Conservation (phyloP, 2,797 vertebrate species). For the Carduelis carduelis region DNA sequence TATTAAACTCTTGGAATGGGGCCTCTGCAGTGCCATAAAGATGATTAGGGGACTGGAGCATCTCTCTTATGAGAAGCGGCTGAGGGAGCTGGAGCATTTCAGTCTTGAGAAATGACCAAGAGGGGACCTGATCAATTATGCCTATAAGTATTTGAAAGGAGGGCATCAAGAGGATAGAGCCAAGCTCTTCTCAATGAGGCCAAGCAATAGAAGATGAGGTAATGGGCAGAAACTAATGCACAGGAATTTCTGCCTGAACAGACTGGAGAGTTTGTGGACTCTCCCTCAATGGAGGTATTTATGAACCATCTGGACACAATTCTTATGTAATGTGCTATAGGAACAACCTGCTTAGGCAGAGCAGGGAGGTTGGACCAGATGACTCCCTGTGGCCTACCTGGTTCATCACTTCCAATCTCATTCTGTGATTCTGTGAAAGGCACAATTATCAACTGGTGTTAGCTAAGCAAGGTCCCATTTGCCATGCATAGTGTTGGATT, state of each 20-base stretch:
- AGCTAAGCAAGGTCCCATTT: background rate
- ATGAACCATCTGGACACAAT: background rate
- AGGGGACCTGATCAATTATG: background rate
- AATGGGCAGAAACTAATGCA: background rate
- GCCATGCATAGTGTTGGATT: background rate
- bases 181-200: background rate
- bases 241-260: background rate
- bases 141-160: background rate
- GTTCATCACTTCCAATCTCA: background rate
- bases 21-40: background rate
- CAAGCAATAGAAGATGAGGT: background rate
- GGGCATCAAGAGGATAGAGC: background rate
- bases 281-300: background rate
- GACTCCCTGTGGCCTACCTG: background rate
- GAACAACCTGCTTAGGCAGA: no score
- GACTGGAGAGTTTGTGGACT: background rate
- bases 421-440: background rate
- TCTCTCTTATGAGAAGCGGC: background rate
- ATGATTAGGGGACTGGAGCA: no score
- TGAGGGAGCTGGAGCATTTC: background rate
- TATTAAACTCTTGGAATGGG: background rate
- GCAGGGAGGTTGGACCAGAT: background rate
- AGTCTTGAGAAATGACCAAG: rapidly evolving
- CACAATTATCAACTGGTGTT: background rate
- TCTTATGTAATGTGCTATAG: background rate